Evolutionary conservation across 2,113 vertebrate species (phyloP).

Genomic region (Otolemur garnettii): DNA sequence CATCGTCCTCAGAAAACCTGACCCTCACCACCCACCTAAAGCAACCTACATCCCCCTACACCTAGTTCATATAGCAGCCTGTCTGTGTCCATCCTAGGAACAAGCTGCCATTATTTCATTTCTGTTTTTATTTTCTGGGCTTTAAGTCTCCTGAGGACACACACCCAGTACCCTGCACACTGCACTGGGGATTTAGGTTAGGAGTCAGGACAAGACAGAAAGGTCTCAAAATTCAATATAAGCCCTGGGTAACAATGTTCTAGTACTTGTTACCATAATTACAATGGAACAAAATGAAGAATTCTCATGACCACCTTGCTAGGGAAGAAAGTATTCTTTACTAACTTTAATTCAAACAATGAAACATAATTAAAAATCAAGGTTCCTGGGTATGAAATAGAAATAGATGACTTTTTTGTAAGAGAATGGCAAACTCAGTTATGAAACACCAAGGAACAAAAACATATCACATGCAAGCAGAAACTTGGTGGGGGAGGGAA

Average conservation of each 20-base stretch:
- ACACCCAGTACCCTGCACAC: neutral
- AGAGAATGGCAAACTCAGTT: constrained; percentile 32
- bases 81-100: neutral
- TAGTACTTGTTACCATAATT: neutral
- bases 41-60: neutral
- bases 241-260: neutral
- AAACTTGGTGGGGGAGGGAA: neutral
- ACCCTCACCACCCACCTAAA: neutral
- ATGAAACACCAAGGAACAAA: constrained; percentile 8
- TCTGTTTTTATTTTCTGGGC: neutral
- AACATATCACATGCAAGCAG: neutral
- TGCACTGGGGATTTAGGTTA: neutral
- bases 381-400: constrained; percentile 11
- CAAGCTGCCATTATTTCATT: neutral
- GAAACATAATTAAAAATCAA: constrained; percentile 37
- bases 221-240: neutral
- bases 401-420: neutral
- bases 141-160: neutral
- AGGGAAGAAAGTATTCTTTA: constrained; percentile 31
- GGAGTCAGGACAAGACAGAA: neutral
- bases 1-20: neutral
- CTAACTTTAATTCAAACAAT: constrained; percentile 13
- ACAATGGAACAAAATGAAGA: constrained; percentile 6
- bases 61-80: neutral
- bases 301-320: neutral